Evolutionary conservation across 1,140 invertebrate genomes (phyloP).

Genomic region (Drosophila trapezifrons): DNA sequence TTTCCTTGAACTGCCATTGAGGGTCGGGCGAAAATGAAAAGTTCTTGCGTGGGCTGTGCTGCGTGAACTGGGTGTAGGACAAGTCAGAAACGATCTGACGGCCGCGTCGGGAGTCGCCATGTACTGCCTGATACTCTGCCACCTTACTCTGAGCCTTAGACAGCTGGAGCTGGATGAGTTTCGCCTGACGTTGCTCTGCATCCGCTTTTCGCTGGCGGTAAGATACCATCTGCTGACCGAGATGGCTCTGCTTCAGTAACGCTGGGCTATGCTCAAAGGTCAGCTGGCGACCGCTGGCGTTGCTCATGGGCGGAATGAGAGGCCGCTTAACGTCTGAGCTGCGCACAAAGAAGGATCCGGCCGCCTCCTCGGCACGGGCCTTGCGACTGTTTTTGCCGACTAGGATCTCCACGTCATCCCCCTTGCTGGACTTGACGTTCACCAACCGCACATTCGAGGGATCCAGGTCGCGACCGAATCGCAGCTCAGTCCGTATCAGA

Average conservation of each 20-base stretch:
- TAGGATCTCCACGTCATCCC: conserved; percentile 90
- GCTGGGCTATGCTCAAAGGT: conserved; percentile 67
- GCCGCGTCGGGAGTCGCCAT: conserved; percentile 31
- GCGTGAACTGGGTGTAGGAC: conserved; percentile 27
- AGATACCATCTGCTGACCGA: conserved; percentile 56
- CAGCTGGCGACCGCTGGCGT: conserved; percentile 48
- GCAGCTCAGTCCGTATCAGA: conserved; percentile 89
- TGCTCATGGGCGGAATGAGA: conserved; percentile 9
- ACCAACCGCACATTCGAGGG: conserved; percentile 90
- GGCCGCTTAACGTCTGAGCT: conserved; percentile 82
- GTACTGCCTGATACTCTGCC: conserved; percentile 44
- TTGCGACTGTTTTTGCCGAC: conserved; percentile 87
- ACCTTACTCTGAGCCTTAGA: conserved; percentile 68
- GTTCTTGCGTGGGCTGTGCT: conserved; percentile 34
- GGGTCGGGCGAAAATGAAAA: conserved; percentile 43
- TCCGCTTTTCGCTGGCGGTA: conserved; percentile 69
- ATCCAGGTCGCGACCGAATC: conserved; percentile 90
- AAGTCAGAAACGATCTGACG: conserved; percentile 33
- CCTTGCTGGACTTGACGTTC: conserved; percentile 89
- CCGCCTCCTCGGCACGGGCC: conserved; percentile 82
- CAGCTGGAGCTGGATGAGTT: conserved; percentile 67
- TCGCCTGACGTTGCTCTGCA: conserved; percentile 72
- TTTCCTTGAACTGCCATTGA: conserved; percentile 53
- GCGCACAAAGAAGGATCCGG: conserved; percentile 69
- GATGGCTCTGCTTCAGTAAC: conserved; percentile 68